A percentile compares a stretch with the other conserved stretches of the same genome.
Conservation (phyloP, 2,888 invertebrate species). For the Leptura quadrifasciata region DNA sequence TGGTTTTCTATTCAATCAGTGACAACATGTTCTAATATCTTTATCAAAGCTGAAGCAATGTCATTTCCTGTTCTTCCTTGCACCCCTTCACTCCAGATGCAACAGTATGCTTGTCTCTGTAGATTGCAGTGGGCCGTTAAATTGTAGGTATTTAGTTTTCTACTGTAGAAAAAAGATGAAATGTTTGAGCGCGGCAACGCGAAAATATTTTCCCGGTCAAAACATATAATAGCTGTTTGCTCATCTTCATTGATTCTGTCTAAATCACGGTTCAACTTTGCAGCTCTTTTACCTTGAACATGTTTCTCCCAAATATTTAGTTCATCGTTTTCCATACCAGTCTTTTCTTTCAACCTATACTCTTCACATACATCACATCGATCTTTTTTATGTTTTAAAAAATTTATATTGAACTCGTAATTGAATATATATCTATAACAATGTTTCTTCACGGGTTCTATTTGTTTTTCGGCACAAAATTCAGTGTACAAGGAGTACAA, state of each 20-base stretch:
- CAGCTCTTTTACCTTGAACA: slow-evolving; percentile 2
- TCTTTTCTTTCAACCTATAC: neutral
- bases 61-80: too few species aligned
- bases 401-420: too few species aligned
- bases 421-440: too few species aligned
- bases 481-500: neutral
- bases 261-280: slow-evolving; percentile 13
- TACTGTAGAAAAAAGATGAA: slow-evolving; percentile 19
- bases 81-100: too few species aligned
- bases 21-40: too few species aligned
- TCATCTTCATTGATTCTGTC: slow-evolving; percentile 17
- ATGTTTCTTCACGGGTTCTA: neutral
- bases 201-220: neutral
- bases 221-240: slow-evolving; percentile 14
- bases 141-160: slow-evolving; percentile 17
- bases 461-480: slow-evolving; percentile 3
- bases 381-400: neutral
- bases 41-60: too few species aligned
- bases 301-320: neutral
- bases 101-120: neutral
- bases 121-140: slow-evolving; percentile 4
- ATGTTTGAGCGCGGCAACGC: slow-evolving; percentile 6
- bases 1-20: too few species aligned
- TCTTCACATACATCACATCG: slow-evolving; percentile 4
- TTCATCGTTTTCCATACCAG: neutral